A percentile compares a stretch with the other conserved stretches of the same genome.
Evolutionary conservation across 2,888 invertebrate species (phyloP).

Genomic region (Dilophus febrilis): DNA sequence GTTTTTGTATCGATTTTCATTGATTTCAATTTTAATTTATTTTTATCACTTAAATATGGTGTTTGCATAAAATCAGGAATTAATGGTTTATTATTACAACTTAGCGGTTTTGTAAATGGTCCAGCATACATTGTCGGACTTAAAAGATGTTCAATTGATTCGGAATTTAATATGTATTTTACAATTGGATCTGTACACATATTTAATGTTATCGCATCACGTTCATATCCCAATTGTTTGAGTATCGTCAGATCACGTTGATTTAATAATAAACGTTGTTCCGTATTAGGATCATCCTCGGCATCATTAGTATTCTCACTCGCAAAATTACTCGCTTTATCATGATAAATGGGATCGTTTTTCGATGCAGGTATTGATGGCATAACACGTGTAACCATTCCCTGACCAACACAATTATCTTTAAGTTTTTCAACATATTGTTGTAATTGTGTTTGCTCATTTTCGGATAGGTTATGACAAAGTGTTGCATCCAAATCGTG

Average conservation of each 20-base stretch:
- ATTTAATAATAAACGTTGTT: background rate
- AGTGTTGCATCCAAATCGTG: conserved; percentile 53
- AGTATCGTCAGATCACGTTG: too few relatives aligned
- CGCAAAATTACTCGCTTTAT: background rate
- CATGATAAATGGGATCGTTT: too few relatives aligned
- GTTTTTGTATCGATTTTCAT: conserved; percentile 39
- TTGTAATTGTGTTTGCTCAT: conserved; percentile 35
- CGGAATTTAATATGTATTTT: too few relatives aligned
- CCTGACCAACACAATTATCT: conserved; percentile 56
- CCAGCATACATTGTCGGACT: too few relatives aligned
- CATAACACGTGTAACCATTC: conserved; percentile 43
- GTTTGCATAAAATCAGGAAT: background rate
- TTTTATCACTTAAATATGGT: background rate
- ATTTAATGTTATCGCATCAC: too few relatives aligned
- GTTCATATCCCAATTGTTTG: too few relatives aligned
- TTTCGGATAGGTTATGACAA: conserved; percentile 30
- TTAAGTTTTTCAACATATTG: conserved; percentile 43
- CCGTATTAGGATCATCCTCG: background rate
- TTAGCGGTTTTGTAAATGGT: background rate
- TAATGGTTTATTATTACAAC: background rate
- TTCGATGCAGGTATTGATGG: too few relatives aligned
- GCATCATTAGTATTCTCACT: background rate
- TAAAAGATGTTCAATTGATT: too few relatives aligned
- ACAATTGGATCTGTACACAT: too few relatives aligned
- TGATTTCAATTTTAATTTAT: conserved; percentile 21